Evolutionary conservation across 2,888 invertebrate species (phyloP).

Genomic region (Entomobrya proxima): DNA sequence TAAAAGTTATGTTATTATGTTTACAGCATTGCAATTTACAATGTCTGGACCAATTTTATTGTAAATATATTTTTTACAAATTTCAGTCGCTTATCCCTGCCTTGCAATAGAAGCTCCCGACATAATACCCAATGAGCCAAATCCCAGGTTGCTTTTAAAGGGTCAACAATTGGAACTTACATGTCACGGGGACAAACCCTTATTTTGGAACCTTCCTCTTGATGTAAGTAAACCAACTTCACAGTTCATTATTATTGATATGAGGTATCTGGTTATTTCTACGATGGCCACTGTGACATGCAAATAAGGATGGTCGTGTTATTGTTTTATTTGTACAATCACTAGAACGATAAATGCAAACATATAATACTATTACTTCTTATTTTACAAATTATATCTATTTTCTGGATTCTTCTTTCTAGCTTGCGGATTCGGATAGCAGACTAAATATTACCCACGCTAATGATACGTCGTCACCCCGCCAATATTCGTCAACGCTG

Average conservation of each 20-base stretch:
- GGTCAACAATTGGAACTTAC: slow-evolving; percentile 18
- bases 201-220: slow-evolving; percentile 36
- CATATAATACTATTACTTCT: too few species aligned
- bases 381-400: too few species aligned
- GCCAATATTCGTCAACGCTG: slow-evolving; percentile 38
- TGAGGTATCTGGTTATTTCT: neutral
- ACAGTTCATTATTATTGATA: neutral
- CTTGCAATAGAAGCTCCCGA: slow-evolving; percentile 1
- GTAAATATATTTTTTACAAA: neutral
- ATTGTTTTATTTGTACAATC: neutral
- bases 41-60: neutral
- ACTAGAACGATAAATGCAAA: too few species aligned
- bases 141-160: neutral
- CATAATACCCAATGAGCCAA: slow-evolving; percentile 15
- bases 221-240: neutral
- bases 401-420: too few species aligned
- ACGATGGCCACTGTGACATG: neutral
- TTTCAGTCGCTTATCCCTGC: neutral
- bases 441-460: neutral
- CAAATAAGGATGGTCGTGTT: too few species aligned
- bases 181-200: slow-evolving; percentile 58
- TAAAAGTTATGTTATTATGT: too few species aligned
- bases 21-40: too few species aligned
- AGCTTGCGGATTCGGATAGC: neutral
- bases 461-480: neutral